Percentiles rank a stretch among this genome's conserved stretches.
Evolutionary conservation across 2,888 invertebrate species (phyloP).

Genomic region (Minunthozetes semirufus): DNA sequence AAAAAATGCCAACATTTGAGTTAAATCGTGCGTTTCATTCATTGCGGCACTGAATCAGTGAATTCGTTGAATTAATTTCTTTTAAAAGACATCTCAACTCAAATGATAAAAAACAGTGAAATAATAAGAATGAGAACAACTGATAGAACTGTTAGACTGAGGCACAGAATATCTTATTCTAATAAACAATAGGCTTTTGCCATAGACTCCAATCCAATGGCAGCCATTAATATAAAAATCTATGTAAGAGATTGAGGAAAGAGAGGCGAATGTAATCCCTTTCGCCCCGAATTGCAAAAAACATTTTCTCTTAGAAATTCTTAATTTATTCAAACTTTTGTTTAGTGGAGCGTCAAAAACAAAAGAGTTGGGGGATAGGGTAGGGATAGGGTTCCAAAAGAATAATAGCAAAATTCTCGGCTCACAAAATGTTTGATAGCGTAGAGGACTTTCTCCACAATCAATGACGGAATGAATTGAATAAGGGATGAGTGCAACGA

Average conservation of each 20-base stretch:
- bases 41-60: conserved; percentile 35
- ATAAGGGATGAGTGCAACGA: conserved; percentile 18
- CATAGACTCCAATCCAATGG: not conserved
- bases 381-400: not conserved
- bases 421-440: conserved; percentile 2
- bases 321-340: conserved; percentile 33
- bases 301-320: conserved; percentile 16
- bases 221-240: conserved; percentile 26
- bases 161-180: conserved; percentile 12
- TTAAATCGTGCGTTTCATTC: conserved; percentile 35
- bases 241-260: not conserved
- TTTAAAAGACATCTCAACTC: conserved; percentile 36
- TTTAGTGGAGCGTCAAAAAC: conserved; percentile 31
- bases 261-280: conserved; percentile 24
- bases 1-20: conserved; percentile 34
- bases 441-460: not conserved
- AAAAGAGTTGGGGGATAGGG: conserved; percentile 18
- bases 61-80: conserved; percentile 34
- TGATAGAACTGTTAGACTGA: not conserved
- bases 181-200: conserved; percentile 28
- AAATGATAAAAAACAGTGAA: not conserved
- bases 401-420: conserved; percentile 22
- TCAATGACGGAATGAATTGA: conserved; percentile 2
- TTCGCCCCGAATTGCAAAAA: not conserved
- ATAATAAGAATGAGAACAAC: not conserved